phyloP scores from a whole-genome alignment of 2,888 invertebrate genomes.

The Emmelina monodactyla region DNA sequence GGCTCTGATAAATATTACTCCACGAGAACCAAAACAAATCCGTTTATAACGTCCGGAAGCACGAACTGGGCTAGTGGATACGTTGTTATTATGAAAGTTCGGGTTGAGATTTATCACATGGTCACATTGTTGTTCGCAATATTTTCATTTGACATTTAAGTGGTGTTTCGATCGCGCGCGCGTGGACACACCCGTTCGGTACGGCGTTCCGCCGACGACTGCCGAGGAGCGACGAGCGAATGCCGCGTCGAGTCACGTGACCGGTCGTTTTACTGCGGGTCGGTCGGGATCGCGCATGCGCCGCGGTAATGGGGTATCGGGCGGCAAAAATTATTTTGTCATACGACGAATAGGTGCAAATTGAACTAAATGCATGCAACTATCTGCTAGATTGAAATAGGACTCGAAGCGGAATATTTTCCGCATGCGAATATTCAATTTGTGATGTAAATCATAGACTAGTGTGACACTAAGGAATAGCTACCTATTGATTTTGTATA shows the following conservation, averaged over 20 bases:
- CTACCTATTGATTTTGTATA: too few relatives aligned
- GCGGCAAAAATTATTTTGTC: conserved; percentile 44
- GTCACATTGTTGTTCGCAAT: conserved; percentile 49
- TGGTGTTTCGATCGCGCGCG: conserved; percentile 28
- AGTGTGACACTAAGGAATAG: too few relatives aligned
- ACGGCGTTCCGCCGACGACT: conserved; percentile 49
- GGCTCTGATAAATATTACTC: conserved; percentile 41
- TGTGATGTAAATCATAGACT: too few relatives aligned
- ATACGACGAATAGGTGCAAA: conserved; percentile 2
- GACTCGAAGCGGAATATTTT: too few relatives aligned
- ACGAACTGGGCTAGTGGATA: conserved; percentile 27
- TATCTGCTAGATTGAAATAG: too few relatives aligned
- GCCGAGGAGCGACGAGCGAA: conserved; percentile 59
- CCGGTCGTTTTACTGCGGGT: conserved; percentile 66
- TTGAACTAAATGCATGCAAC: background rate
- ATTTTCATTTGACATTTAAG: conserved; percentile 53
- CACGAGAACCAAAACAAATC: conserved; percentile 34
- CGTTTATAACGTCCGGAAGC: conserved; percentile 21
- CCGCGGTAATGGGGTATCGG: conserved; percentile 27
- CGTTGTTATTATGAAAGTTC: conserved; percentile 27
- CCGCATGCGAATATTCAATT: conserved; percentile 5
- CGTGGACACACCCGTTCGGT: conserved; percentile 30
- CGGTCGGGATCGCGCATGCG: conserved; percentile 59
- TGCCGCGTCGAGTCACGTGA: conserved; percentile 67
- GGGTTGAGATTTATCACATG: conserved; percentile 43